phyloP scores from a whole-genome alignment of 2,797 vertebrate genomes.

The Lemur catta region DNA sequence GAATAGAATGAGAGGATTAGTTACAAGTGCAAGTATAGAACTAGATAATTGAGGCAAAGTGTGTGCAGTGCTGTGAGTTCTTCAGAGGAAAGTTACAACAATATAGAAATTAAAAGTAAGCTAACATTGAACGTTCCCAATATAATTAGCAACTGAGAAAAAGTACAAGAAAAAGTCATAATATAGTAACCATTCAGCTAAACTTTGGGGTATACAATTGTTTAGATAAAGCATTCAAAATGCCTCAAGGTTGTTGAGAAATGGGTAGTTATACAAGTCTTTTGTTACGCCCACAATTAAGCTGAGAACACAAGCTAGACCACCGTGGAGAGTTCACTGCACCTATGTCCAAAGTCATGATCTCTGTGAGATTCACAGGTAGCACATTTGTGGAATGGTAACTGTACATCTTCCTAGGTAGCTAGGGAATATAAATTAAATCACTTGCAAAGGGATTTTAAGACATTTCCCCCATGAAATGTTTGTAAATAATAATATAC shows the following conservation, averaged over 20 bases:
- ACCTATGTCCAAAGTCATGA: not conserved
- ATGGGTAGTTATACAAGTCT: not conserved
- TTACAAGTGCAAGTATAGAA: constrained; percentile 50
- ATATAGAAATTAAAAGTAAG: constrained; percentile 41
- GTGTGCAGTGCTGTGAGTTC: not conserved
- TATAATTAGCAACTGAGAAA: constrained; percentile 37
- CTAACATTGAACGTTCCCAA: not conserved
- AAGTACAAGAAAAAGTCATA: not conserved
- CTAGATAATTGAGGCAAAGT: constrained; percentile 66
- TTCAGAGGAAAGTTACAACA: constrained; percentile 22
- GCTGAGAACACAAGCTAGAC: not conserved
- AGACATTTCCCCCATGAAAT: not conserved
- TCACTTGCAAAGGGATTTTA: not conserved
- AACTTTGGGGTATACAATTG: not conserved
- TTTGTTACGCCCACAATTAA: not conserved
- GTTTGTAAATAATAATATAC: not conserved
- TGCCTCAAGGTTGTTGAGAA: not conserved
- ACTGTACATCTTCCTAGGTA: not conserved
- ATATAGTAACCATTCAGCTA: constrained; percentile 33
- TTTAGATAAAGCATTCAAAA: not conserved
- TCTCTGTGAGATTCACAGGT: not conserved
- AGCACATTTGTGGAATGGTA: not conserved
- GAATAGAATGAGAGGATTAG: constrained; percentile 60
- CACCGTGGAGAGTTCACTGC: not conserved
- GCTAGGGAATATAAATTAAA: not conserved